Evolutionary conservation across 2,888 invertebrate species (phyloP).

Genomic region (Cephalotes varians): DNA sequence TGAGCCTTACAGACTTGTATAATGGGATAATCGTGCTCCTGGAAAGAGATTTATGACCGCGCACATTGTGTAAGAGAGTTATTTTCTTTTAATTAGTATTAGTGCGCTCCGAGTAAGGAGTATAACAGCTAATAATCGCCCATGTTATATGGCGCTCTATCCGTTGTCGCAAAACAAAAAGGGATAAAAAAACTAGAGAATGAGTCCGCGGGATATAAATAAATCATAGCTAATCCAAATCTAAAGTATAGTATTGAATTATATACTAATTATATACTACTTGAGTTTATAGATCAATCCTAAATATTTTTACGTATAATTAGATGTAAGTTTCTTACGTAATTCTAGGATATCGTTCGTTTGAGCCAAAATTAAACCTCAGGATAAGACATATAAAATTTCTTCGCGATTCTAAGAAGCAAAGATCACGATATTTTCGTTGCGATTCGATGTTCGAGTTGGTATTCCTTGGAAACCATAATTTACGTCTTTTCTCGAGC

Average conservation of each 20-base stretch:
- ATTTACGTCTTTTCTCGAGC: not conserved
- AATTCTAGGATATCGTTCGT: not conserved
- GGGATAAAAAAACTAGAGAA: not conserved
- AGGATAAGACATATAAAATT: not conserved
- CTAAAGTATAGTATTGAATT: not conserved
- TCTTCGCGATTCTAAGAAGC: not conserved
- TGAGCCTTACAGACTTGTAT: constrained; percentile 39
- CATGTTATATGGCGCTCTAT: constrained; percentile 6
- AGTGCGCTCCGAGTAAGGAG: not conserved
- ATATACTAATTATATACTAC: too few species aligned
- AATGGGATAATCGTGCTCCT: constrained; percentile 49
- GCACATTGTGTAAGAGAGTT: constrained; percentile 41
- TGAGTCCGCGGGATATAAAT: not conserved
- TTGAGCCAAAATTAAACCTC: not conserved
- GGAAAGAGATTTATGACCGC: constrained; percentile 51
- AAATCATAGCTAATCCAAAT: not conserved
- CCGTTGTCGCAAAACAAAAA: not conserved
- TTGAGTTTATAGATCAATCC: not conserved
- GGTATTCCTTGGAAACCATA: not conserved
- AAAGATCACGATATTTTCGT: not conserved
- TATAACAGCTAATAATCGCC: constrained; percentile 11
- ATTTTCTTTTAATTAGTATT: constrained; percentile 53
- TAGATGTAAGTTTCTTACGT: not conserved
- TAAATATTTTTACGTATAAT: not conserved
- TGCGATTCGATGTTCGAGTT: not conserved